phyloP scores from a whole-genome alignment of 2,797 vertebrate species.

The Discoglossus pictus region DNA sequence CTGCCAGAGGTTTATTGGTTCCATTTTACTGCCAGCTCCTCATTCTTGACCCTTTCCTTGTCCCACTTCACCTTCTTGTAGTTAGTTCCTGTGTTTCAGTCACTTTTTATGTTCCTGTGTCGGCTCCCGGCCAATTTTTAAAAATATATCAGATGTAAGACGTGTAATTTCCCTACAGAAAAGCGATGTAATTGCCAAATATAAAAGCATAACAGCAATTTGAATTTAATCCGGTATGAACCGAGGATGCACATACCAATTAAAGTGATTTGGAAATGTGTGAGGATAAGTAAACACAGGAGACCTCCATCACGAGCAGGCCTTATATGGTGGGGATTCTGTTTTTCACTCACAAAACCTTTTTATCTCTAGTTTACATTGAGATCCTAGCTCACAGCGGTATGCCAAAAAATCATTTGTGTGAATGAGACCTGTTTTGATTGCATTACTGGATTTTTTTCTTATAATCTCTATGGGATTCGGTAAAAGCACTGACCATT shows the following conservation, averaged over 20 bases:
- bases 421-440: no score
- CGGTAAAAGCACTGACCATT: no score
- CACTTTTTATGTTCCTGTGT: not conserved
- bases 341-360: no score
- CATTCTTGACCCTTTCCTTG: not conserved
- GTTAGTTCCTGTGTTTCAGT: not conserved
- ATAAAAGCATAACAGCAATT: constrained; percentile 12
- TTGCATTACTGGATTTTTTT: no score
- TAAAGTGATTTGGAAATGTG: constrained; percentile 3
- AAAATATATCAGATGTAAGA: not conserved
- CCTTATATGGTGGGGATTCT: no score
- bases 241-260: constrained; percentile 13
- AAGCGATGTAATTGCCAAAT: not conserved
- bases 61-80: not conserved
- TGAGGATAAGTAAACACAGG: not conserved
- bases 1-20: not conserved
- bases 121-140: not conserved
- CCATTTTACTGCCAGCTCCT: not conserved
- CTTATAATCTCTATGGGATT: no score
- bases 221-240: constrained; percentile 10
- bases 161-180: not conserved
- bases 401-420: no score
- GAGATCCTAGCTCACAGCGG: no score
- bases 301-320: not conserved
- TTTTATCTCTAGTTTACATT: no score